phyloP scores from a whole-genome alignment of 1,140 invertebrate genomes.

The Sminthurides bifidus region DNA sequence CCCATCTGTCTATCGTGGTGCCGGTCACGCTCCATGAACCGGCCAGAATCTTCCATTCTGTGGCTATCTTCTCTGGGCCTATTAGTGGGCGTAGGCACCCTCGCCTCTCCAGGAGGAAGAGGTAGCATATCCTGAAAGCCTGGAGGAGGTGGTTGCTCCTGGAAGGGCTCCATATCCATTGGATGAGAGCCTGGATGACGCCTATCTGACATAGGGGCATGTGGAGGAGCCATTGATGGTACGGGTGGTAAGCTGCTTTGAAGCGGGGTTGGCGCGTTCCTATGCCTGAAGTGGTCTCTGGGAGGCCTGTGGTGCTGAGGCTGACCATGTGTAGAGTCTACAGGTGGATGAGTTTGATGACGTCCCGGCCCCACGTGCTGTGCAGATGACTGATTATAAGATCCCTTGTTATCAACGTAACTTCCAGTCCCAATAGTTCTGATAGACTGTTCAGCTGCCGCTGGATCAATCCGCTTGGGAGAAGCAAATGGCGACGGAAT shows the following conservation, averaged over 20 bases:
- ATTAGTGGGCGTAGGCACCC: constrained; percentile 21
- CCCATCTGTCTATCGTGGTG: no score
- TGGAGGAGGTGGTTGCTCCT: constrained; percentile 12
- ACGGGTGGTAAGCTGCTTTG: constrained; percentile 12
- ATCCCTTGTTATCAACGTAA: not conserved
- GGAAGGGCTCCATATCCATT: not conserved
- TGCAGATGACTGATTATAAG: constrained; percentile 1
- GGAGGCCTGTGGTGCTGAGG: not conserved
- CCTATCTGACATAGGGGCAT: not conserved
- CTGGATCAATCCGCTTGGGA: not conserved
- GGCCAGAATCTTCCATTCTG: not conserved
- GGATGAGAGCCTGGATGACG: not conserved
- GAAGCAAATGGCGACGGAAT: constrained; percentile 24
- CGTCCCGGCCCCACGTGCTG: not conserved
- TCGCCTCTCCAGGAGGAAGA: constrained; percentile 18
- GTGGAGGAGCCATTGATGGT: not conserved
- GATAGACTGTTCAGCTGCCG: constrained; percentile 14
- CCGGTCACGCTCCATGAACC: not conserved
- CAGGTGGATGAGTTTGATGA: constrained; percentile 3
- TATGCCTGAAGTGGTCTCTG: not conserved
- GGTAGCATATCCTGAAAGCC: constrained; percentile 19
- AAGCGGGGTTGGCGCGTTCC: not conserved
- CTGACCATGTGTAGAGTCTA: not conserved
- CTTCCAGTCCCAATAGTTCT: constrained; percentile 18
- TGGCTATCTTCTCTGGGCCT: constrained; percentile 8